Evolutionary conservation across 2,797 vertebrate species (phyloP).

Genomic region (Picus viridis): DNA sequence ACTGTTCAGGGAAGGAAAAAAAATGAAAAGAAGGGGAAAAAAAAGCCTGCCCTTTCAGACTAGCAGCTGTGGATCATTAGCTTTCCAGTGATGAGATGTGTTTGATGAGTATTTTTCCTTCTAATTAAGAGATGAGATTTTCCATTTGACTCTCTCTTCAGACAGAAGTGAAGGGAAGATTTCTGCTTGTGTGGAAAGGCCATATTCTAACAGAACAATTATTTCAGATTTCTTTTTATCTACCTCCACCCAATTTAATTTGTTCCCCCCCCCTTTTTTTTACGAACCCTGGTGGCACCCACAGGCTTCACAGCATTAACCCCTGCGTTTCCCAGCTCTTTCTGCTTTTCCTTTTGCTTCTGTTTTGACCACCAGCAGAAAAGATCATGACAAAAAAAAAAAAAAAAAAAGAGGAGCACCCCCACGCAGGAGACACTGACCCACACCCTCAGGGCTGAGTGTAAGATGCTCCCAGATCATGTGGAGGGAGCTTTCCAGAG

Average conservation of each 20-base stretch:
- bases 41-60: conserved; percentile 81
- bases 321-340: background rate
- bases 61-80: conserved; percentile 84
- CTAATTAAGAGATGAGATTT: conserved; percentile 83
- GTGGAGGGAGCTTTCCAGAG: background rate
- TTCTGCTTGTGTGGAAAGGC: conserved; percentile 74
- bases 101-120: conserved; percentile 86
- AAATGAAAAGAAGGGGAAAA: background rate
- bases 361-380: background rate
- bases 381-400: background rate
- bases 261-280: background rate
- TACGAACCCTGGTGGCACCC: conserved; percentile 55
- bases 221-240: conserved; percentile 74
- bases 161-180: conserved; percentile 74
- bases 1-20: conserved; percentile 70
- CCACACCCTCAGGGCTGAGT: background rate
- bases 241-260: conserved; percentile 71
- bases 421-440: background rate
- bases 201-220: conserved; percentile 77
- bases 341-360: background rate
- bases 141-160: conserved; percentile 79
- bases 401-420: background rate
- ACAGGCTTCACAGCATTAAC: conserved; percentile 52
- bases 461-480: background rate
- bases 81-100: conserved; percentile 80